phyloP scores from a whole-genome alignment of 2,888 invertebrate species.

The Napeogenes inachia region DNA sequence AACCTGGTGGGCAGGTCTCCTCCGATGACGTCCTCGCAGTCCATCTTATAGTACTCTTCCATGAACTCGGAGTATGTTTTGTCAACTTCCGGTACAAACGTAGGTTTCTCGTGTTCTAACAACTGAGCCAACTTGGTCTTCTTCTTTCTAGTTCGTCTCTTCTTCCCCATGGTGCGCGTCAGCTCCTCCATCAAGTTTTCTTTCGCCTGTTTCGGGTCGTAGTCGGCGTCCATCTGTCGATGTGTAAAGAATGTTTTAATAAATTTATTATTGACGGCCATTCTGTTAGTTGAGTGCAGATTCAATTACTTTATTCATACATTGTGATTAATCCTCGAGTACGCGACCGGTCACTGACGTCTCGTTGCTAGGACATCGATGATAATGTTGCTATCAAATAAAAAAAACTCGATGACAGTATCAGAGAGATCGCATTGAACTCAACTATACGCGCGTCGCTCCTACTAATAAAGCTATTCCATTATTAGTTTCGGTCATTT shows the following conservation, averaged over 20 bases:
- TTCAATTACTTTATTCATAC: too few species aligned
- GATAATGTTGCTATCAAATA: too few species aligned
- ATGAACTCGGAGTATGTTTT: constrained; percentile 90
- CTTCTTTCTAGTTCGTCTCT: constrained; percentile 77
- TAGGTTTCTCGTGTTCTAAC: constrained; percentile 86
- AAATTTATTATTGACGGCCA: background rate
- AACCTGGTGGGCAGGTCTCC: constrained; percentile 94
- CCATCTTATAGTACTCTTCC: constrained; percentile 96
- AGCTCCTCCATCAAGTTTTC: constrained; percentile 76
- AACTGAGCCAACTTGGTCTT: constrained; percentile 87
- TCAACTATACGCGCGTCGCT: too few species aligned
- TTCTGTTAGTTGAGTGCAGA: too few species aligned
- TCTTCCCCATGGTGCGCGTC: constrained; percentile 74
- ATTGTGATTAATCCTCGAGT: too few species aligned
- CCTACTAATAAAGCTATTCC: too few species aligned
- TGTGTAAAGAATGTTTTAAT: background rate
- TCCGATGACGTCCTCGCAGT: constrained; percentile 96
- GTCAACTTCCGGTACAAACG: constrained; percentile 86
- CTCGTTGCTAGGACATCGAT: too few species aligned
- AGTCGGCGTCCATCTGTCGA: constrained; percentile 91
- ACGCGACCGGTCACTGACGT: too few species aligned
- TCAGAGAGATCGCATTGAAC: too few species aligned
- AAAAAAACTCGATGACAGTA: too few species aligned
- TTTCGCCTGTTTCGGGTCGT: constrained; percentile 77
- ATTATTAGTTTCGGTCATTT: too few species aligned